Evolutionary conservation across 2,797 vertebrate genomes (phyloP), one percentile per base, ranked within the genome.

Genomic region (Nannoperca australis): DNA sequence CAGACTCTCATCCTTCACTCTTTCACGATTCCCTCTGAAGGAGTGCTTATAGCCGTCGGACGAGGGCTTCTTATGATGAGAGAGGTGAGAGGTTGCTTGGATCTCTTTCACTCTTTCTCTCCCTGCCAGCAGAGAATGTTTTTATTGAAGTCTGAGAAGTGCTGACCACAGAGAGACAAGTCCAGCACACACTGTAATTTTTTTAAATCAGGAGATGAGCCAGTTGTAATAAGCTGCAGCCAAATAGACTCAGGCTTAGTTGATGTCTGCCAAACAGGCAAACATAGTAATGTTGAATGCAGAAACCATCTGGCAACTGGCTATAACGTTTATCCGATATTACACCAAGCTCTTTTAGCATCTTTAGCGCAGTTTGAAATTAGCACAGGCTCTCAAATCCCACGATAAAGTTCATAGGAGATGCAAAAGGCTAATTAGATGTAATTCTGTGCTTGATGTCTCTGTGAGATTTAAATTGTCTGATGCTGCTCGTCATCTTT

Each of bases 111-210:
- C 85, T 86, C 84, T 85, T 87, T 75, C 77, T 74, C 79, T 77
- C 81, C 73, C 73, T 88, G 91, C 90, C 89, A 92, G 76, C 75
- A 59, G 64, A 88, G 85, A 84, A 92, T 93, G 91, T 92, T 91
- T 92, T 92, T 91, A 93, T 92, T 93, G 91, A 93, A 93, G 91
- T 89, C 86, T 78, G 82, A 91, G 92, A 93, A 94, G 90, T 93
- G 93, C 93, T 94, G 93, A 94, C 90, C 92, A 90, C 82, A 89
- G 86, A 87, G 78, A 90, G 89, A 92, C 86, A 79, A 81, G 86
- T 87, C 83, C 90, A 86, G 86, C 80, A 42, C 76, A 59, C 84
- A 64, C 81, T 77, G 83, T 89, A 89, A 88, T 88, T 88, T 87
- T 91, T 89, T 93, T 89, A 88, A 92, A 89, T 88, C 78, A 83